Evolutionary conservation across 1,140 invertebrate species (phyloP), one percentile per base, ranked within the genome.

Genomic region (Brachionus sp.): DNA sequence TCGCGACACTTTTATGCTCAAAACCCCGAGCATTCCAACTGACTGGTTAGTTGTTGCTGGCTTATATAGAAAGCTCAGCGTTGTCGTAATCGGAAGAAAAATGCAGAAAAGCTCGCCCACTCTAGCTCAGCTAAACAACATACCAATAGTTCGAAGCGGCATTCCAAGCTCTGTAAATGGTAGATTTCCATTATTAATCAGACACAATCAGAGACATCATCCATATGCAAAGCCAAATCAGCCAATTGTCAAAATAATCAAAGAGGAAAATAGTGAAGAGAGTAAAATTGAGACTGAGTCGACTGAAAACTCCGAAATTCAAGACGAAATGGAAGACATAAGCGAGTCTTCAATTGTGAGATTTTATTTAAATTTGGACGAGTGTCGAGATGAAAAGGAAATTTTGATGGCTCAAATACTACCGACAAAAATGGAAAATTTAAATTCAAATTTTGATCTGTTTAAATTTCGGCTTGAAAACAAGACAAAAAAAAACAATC

Each of bases 41-140:
- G 62, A 80, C 25, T 80, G 77, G 77, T n/a, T 80, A 25, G 77
- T 80, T 2, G 33, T 80, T 12, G 50, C 39, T 6, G 77, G 77
- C 23, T 80, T 33, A 23, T 80, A 80, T 19, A 42, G 10, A 23
- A 29, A 19, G 0, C 33, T 80, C 1, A 62, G 50, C 6, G 12
- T 80, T 39, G 77, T 50, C 7, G 33, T 80, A 7, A 62, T 62
- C 23, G 77, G 77, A 7, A 13, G 16, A 2, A 75, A 33, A 46
- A 16, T 66, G 33, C 68, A 3, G 5, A 73, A 73, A 23, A 73
- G 37, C n/a, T 73, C 37, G 13, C 66, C 66, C 25, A 35, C 29
- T 35, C 33, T 37, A 13, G n/a, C 25, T 35, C 6, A 33, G 10
- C 29, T 73, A 1, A 39, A 42, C 35, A 5, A 73, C 4, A 35